Evolutionary conservation across 2,888 invertebrate genomes (phyloP), one percentile per base, ranked within the genome.

Genomic region (Carabus problematicus): DNA sequence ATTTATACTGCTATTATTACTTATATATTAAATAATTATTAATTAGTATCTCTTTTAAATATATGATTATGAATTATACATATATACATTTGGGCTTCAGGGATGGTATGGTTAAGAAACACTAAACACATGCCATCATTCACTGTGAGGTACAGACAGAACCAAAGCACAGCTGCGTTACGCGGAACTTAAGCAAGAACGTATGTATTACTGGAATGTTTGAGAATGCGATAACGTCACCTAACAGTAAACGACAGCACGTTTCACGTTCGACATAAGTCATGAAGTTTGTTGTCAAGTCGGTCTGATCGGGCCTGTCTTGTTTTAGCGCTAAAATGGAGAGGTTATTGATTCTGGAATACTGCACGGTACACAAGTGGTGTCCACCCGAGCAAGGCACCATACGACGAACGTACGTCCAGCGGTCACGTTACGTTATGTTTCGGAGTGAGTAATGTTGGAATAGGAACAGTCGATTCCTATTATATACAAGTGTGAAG

Each of bases 51-150:
- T 55, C 64, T 64, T 55, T 64, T 52, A 18, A 52, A 64, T 55
- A 64, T 64, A 64, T 64, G 55, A 66, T 59, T 58, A 66, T 66
- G 45, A 66, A 66, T 66, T 66, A 66, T 66, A 66, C 66, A 66
- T 66, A 66, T 66, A 58, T 66, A 66, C 66, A 66, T 43, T 56
- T 40, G 52, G 52, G 52, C 19, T 52, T 52, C 1, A 9, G 12
- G 52, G 11, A 12, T 16, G 16, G 52, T 16, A 7, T 16, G 52
- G 52, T 18, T 64, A 52, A 54, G 47, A 54, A 55, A 52, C 54
- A 64, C 64, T 55, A 56, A 45, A 56, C 43, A 54, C 64, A 56
- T 64, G 64, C 64, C 45, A 43, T 64, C 56, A 64, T 64, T 64
- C 56, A 56, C 43, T 56, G 64, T 56, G 42, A 64, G 56, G 56